Evolutionary conservation across 1,140 invertebrate species (phyloP).

Genomic region (Tetragnatha versicolor): DNA sequence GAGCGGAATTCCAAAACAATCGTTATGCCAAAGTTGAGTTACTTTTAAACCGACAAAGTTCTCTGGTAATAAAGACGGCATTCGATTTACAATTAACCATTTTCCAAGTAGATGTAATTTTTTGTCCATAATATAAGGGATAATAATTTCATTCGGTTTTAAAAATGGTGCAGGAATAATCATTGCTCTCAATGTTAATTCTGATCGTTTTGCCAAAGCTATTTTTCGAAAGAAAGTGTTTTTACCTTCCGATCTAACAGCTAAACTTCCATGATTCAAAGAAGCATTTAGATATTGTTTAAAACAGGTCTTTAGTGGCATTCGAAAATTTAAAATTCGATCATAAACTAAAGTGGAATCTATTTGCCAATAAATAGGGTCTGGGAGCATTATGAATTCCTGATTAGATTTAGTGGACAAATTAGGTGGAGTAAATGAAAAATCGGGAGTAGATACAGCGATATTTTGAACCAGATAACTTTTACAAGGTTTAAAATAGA

Average conservation of each 20-base stretch:
- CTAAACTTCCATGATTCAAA: slow-evolving; percentile 29
- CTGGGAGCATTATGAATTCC: no score
- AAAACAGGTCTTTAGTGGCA: background rate
- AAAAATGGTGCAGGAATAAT: slow-evolving; percentile 29
- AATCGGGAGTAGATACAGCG: no score
- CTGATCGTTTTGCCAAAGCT: slow-evolving; percentile 15
- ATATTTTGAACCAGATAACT: no score
- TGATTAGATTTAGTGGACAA: no score
- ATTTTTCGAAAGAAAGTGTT: slow-evolving; percentile 28
- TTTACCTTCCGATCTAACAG: slow-evolving; percentile 16
- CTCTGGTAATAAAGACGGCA: slow-evolving; percentile 27
- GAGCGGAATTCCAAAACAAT: slow-evolving; percentile 31
- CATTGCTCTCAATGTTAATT: slow-evolving; percentile 15
- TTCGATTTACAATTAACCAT: slow-evolving; percentile 42
- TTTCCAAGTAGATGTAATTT: background rate
- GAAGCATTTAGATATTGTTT: slow-evolving; percentile 23
- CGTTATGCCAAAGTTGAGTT: background rate
- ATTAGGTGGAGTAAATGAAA: no score
- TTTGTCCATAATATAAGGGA: background rate
- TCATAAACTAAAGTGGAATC: no score
- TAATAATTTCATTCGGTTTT: slow-evolving; percentile 32
- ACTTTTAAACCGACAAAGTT: slow-evolving; percentile 16
- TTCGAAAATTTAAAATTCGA: background rate
- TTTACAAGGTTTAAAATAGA: no score
- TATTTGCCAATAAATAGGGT: no score